Conservation (phyloP, 2,797 vertebrate species). For the Hipposideros larvatus region DNA sequence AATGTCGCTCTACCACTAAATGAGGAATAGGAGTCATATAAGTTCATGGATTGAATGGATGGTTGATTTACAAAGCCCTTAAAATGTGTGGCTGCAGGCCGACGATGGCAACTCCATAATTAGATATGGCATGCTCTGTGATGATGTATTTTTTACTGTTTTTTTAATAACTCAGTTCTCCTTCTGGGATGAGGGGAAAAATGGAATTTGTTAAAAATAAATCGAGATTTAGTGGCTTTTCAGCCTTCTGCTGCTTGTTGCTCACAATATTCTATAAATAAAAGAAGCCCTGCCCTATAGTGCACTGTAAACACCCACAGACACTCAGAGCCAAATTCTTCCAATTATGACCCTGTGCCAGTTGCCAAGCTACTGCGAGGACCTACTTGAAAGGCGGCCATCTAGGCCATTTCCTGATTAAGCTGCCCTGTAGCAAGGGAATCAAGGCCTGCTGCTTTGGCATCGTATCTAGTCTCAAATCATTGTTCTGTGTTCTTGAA, state of each 20-base stretch:
- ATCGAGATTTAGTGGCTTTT: conserved; percentile 81
- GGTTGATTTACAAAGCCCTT: conserved; percentile 81
- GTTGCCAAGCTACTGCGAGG: conserved; percentile 88
- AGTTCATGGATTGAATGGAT: conserved; percentile 82
- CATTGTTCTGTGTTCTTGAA: conserved; percentile 74
- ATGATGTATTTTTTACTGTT: conserved; percentile 79
- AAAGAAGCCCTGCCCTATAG: conserved; percentile 80
- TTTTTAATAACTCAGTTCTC: conserved; percentile 82
- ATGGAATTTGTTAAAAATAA: conserved; percentile 84
- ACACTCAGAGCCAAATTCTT: conserved; percentile 83
- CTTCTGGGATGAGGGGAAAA: conserved; percentile 79
- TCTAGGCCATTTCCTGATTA: conserved; percentile 89
- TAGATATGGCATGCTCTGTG: conserved; percentile 78
- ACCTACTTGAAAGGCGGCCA: conserved; percentile 87
- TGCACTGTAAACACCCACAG: conserved; percentile 78
- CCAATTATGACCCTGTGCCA: conserved; percentile 78
- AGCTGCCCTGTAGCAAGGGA: conserved; percentile 78
- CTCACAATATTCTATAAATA: conserved; percentile 79
- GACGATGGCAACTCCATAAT: conserved; percentile 83
- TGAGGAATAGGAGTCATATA: conserved; percentile 79
- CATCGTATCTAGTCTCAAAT: conserved; percentile 48
- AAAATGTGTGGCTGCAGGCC: conserved; percentile 79
- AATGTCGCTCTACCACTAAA: conserved; percentile 74
- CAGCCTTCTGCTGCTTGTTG: conserved; percentile 80
- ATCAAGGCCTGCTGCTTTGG: conserved; percentile 73